Base-by-base conservation (phyloP, 2,797 vertebrate species). In the Muscicapa striata region DNA sequence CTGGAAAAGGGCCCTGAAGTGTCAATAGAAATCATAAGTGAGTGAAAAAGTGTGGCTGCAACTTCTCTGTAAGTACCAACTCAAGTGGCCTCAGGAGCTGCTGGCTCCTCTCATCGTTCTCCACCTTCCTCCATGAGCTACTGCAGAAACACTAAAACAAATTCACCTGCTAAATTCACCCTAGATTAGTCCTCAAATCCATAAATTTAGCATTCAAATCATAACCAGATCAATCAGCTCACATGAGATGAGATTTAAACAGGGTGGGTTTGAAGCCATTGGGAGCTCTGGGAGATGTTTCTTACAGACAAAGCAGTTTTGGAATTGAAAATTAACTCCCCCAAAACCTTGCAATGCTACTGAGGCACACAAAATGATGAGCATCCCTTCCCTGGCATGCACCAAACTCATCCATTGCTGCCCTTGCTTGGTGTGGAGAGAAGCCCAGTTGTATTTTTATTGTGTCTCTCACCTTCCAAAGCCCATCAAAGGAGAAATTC, bases 361-460 rank as follows among this genome's bases (percentile, higher is more conserved):
- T 13, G 49, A 75, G 38, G 18, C 52, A 38, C 21, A 36, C 3
- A 41, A 43, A 66, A 52, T 4, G 1, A 43, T 0, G 32, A 90
- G 48, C 13, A 34, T 19, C 45, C 67, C 55, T 76, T 27, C n/a
- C 36, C 54, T n/a, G 49, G 52, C 34, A 15, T 0, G 17, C 41
- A 62, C 24, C 29, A 52, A 73, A 52, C 30, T 40, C 80, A 72
- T 29, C 48, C 66, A 18, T 1, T 7, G 41, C 68, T 61, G 59
- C 34, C n/a, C 29, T 68, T 32, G 32, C 29, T 43, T 1, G 3
- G 26, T 0, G 0, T 7, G 38, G 30, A 67, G 48, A 55, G 30
- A 43, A 40, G 18, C 15, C 8, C 18, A 13, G 6, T 2, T 88
- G 51, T 29, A 8, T 23, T 90, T 84, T 66, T 20, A 70, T 67